Evolutionary conservation across 2,888 invertebrate genomes (phyloP).

Genomic region (Drosophila seclusa): DNA sequence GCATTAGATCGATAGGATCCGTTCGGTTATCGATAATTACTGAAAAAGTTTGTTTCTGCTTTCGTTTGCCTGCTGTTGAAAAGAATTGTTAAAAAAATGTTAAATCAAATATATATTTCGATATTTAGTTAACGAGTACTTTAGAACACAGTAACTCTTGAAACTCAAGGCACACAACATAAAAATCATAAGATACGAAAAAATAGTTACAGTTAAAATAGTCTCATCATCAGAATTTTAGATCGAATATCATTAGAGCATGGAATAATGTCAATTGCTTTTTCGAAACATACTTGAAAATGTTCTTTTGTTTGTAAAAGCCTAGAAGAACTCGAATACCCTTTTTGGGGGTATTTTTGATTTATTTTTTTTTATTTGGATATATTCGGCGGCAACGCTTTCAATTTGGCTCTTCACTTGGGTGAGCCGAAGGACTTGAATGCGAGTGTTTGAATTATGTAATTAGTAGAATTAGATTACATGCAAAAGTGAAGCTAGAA

Average conservation of each 20-base stretch:
- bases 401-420: constrained; percentile 17
- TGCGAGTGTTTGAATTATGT: constrained; percentile 60
- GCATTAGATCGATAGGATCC: constrained; percentile 19
- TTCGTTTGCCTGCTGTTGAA: constrained; percentile 51
- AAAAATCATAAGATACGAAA: constrained; percentile 58
- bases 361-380: constrained; percentile 57
- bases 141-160: constrained; percentile 56
- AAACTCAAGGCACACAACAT: constrained; percentile 68
- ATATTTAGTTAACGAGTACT: constrained; percentile 41
- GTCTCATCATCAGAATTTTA: constrained; percentile 48
- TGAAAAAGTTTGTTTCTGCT: constrained; percentile 45
- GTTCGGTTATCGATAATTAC: constrained; percentile 19
- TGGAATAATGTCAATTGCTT: constrained; percentile 56
- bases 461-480: constrained; percentile 58
- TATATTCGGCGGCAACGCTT: constrained; percentile 83
- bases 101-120: constrained; percentile 40
- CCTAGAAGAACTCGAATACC: constrained; percentile 83
- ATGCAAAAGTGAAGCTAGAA: constrained; percentile 76
- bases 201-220: constrained; percentile 44
- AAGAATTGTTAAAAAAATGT: constrained; percentile 39
- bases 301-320: constrained; percentile 85
- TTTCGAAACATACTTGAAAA: constrained; percentile 67
- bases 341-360: constrained; percentile 14
- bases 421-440: constrained; percentile 54
- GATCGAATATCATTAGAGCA: constrained; percentile 64